These are phyloP conservation scores for Eilema griseolum DNA, from an alignment of 2,888 invertebrate species.

Conservation along the genomic window DNA sequence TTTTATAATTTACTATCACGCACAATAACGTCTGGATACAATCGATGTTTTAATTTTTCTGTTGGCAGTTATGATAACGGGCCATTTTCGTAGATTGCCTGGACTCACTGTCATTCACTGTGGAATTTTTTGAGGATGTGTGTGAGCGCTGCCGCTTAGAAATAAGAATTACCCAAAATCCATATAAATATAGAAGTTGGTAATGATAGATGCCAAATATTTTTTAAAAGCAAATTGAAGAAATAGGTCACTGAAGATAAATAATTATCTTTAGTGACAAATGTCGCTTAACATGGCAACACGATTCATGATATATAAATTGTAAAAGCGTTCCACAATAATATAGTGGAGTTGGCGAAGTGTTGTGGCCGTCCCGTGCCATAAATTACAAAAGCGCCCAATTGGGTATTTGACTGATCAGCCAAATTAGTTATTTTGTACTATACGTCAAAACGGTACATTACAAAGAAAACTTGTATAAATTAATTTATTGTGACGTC, in stretches of 20 bases:
- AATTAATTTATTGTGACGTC: too few relatives aligned
- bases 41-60: neutral
- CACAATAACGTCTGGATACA: neutral
- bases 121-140: neutral
- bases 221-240: neutral
- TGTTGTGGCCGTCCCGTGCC: too few relatives aligned
- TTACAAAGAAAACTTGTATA: too few relatives aligned
- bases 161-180: neutral
- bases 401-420: too few relatives aligned
- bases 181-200: neutral
- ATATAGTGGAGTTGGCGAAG: too few relatives aligned
- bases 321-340: neutral
- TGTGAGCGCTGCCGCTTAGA: neutral
- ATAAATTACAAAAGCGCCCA: slow-evolving; percentile 1
- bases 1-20: neutral
- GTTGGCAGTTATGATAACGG: neutral
- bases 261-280: neutral
- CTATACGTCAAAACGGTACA: too few relatives aligned
- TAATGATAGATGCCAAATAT: neutral
- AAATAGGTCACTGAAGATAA: neutral
- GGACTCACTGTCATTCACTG: neutral
- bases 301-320: neutral
- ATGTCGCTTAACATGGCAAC: neutral
- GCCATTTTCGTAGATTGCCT: neutral
- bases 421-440: too few relatives aligned